phyloP scores from a whole-genome alignment of 2,113 vertebrate genomes.

The Rousettus leschenaultii region DNA sequence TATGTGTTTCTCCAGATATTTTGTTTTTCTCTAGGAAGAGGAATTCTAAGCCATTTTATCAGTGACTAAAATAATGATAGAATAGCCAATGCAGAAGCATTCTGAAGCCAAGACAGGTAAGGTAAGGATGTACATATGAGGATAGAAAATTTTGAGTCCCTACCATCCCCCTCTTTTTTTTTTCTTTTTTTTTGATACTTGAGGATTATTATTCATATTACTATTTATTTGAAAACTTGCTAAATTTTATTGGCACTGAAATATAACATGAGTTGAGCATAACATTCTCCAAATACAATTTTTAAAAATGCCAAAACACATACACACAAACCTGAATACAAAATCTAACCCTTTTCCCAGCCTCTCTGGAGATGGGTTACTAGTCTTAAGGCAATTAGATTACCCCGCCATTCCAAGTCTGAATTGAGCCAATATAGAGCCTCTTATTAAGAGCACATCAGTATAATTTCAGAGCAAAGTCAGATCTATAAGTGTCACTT shows the following conservation, averaged over 20 bases:
- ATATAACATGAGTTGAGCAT: conserved; percentile 77
- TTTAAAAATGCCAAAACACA: conserved; percentile 32
- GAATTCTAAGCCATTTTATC: background rate
- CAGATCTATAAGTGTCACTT: background rate
- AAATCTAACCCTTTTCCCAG: conserved; percentile 40
- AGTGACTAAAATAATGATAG: background rate
- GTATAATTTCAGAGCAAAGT: conserved; percentile 66
- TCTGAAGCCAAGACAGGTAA: background rate
- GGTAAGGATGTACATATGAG: rapidly evolving
- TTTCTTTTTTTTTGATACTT: background rate
- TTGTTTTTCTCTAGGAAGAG: background rate
- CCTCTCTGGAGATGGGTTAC: conserved; percentile 44
- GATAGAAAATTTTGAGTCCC: no score
- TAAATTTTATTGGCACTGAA: conserved; percentile 86
- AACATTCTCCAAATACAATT: conserved; percentile 73
- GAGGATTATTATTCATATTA: background rate
- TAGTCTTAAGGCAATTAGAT: conserved; percentile 10
- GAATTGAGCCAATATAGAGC: conserved; percentile 54
- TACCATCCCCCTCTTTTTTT: rapidly evolving
- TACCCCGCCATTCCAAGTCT: conserved; percentile 22
- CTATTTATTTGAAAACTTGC: conserved; percentile 57
- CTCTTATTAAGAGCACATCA: conserved; percentile 61
- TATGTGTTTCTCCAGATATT: background rate
- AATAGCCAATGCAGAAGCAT: background rate
- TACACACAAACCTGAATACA: conserved; percentile 48